A percentile compares a stretch with the other conserved stretches of the same genome.
Evolutionary conservation across 2,888 invertebrate species (phyloP).

Genomic region (Phortica okadai): DNA sequence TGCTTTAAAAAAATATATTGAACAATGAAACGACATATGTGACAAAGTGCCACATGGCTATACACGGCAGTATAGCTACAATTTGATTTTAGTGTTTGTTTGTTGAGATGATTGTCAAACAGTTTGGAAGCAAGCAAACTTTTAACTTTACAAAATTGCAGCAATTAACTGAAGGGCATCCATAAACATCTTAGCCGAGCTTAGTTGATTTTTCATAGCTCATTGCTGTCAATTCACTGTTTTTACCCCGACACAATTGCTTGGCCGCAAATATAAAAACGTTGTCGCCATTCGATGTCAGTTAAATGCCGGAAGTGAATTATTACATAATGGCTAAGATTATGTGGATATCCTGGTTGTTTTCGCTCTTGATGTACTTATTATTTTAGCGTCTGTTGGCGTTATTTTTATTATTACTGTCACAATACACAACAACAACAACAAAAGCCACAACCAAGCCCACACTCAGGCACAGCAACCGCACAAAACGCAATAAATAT

Average conservation of each 20-base stretch:
- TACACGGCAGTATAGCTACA: too few relatives aligned
- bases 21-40: too few relatives aligned
- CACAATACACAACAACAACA: slow-evolving; percentile 36
- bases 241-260: slow-evolving; percentile 25
- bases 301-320: slow-evolving; percentile 31
- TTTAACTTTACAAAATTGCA: too few relatives aligned
- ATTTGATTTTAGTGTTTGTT: too few relatives aligned
- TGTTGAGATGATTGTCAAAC: too few relatives aligned
- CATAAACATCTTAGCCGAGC: slow-evolving; percentile 37
- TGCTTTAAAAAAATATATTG: too few relatives aligned
- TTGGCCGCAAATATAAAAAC: slow-evolving; percentile 15
- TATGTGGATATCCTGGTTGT: slow-evolving; percentile 21
- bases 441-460: not conserved
- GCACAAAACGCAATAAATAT: slow-evolving; percentile 59
- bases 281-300: not conserved
- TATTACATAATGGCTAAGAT: slow-evolving; percentile 25
- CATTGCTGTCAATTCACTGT: slow-evolving; percentile 29
- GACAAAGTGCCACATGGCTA: too few relatives aligned
- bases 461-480: too few relatives aligned
- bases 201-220: slow-evolving; percentile 35
- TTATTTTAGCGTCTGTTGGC: slow-evolving; percentile 56
- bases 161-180: too few relatives aligned
- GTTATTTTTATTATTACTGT: slow-evolving; percentile 50
- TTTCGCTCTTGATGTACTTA: slow-evolving; percentile 14
- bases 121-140: too few relatives aligned